phyloP scores from a whole-genome alignment of 2,888 invertebrate genomes.

The Leucophenga montana region DNA sequence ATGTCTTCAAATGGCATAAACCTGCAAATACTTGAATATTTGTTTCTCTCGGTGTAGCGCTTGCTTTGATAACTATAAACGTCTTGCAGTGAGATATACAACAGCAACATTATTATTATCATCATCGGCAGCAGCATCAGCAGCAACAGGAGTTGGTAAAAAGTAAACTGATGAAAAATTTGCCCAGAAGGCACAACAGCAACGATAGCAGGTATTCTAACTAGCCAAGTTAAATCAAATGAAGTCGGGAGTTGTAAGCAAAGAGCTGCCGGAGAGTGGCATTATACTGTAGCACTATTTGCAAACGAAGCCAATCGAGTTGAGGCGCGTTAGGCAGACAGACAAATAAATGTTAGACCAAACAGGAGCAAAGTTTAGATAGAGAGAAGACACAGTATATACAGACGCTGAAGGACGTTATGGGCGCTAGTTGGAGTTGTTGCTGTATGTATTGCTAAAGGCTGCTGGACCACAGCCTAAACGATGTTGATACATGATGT shows the following conservation, averaged over 20 bases:
- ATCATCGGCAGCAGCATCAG: no score
- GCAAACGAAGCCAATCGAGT: no score
- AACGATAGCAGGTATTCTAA: slow-evolving; percentile 1
- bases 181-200: neutral
- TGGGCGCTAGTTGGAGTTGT: neutral
- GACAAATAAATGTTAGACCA: slow-evolving; percentile 3
- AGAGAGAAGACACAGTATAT: neutral
- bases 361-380: slow-evolving; percentile 25
- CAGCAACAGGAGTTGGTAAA: neutral
- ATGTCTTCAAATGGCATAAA: no score
- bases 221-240: slow-evolving; percentile 11
- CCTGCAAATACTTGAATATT: no score
- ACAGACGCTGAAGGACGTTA: no score
- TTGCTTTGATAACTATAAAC: no score
- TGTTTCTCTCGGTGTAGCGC: no score
- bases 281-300: neutral
- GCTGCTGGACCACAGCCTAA: slow-evolving; percentile 48
- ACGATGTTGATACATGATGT: slow-evolving; percentile 60
- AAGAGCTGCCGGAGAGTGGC: no score
- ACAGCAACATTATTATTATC: slow-evolving; percentile 30
- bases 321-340: no score
- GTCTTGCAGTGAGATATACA: neutral
- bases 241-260: no score
- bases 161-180: neutral
- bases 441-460: neutral